These are phyloP conservation scores for Cotesia chilonis DNA, from an alignment of 1,140 invertebrate genomes.

Conservation along the genomic window DNA sequence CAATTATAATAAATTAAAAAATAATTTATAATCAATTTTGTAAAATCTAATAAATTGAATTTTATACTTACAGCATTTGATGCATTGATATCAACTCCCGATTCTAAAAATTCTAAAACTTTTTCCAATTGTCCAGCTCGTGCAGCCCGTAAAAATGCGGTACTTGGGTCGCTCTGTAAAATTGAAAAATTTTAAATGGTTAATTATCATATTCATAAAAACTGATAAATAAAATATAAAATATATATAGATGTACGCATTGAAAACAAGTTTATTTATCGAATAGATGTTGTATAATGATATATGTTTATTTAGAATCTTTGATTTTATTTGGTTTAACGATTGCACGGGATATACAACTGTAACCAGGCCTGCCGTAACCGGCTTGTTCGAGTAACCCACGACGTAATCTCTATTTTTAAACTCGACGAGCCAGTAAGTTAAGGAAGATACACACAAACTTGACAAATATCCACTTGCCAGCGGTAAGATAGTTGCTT, in stretches of 20 bases:
- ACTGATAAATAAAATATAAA: slow-evolving; percentile 1
- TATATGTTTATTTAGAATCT: slow-evolving; percentile 5
- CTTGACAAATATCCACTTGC: slow-evolving; percentile 16
- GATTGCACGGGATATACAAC: slow-evolving; percentile 9
- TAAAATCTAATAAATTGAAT: neutral
- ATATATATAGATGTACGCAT: neutral
- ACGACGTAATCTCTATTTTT: slow-evolving; percentile 42
- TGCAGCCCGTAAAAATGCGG: slow-evolving; percentile 91
- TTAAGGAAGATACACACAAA: slow-evolving; percentile 33
- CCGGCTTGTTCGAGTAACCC: slow-evolving; percentile 17
- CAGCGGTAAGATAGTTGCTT: slow-evolving; percentile 15
- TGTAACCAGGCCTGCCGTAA: slow-evolving; percentile 19
- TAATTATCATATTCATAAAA: slow-evolving; percentile 9
- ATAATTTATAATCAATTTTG: neutral
- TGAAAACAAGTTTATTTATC: slow-evolving; percentile 3
- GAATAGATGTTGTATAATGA: neutral
- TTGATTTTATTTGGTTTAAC: slow-evolving; percentile 22
- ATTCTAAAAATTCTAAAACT: slow-evolving; percentile 92
- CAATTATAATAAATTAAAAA: slow-evolving; percentile 35
- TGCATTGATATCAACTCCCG: slow-evolving; percentile 95
- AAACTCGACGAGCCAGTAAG: slow-evolving; percentile 28
- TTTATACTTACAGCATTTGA: slow-evolving; percentile 90
- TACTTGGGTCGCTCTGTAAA: slow-evolving; percentile 81
- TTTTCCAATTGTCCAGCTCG: slow-evolving; percentile 95
- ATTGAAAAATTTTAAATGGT: slow-evolving; percentile 50